phyloP scores from a whole-genome alignment of 2,888 invertebrate species.

The Monochamus alternatus region DNA sequence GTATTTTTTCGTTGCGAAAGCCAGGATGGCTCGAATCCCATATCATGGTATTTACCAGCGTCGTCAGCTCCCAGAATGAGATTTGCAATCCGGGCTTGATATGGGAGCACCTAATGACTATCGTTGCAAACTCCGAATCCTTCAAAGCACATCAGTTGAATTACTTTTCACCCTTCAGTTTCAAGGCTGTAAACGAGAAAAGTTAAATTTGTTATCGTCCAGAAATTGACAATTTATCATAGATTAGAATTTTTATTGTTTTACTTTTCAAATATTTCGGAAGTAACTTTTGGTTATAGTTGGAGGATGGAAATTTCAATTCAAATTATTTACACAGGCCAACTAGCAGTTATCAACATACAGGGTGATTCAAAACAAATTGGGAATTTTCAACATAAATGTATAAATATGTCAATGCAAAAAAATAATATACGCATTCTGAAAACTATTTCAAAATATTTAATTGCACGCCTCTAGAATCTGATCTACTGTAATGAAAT shows the following conservation, averaged over 20 bases:
- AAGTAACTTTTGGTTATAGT: neutral
- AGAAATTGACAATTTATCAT: conserved; percentile 30
- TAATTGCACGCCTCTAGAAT: no score
- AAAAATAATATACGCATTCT: no score
- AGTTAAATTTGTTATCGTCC: conserved; percentile 35
- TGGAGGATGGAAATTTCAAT: neutral
- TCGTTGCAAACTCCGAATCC: conserved; percentile 29
- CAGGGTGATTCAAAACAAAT: no score
- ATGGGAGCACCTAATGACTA: conserved; percentile 34
- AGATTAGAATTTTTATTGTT: conserved; percentile 35
- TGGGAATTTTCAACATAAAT: no score
- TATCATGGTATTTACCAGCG: conserved; percentile 34
- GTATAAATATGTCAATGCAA: no score
- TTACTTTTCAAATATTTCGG: conserved; percentile 9
- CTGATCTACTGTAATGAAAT: no score
- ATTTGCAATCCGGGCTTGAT: conserved; percentile 34
- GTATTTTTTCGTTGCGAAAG: conserved; percentile 23
- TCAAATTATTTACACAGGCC: neutral
- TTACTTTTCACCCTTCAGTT: conserved; percentile 36
- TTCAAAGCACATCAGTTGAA: conserved; percentile 30
- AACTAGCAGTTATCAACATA: no score
- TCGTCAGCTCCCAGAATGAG: conserved; percentile 28
- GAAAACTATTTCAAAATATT: no score
- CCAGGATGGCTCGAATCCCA: conserved; percentile 18
- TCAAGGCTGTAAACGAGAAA: conserved; percentile 23